Percentiles rank a stretch among this genome's conserved stretches.
Conservation (phyloP, 2,888 invertebrate genomes). For the Ormyrus nitidulus region DNA sequence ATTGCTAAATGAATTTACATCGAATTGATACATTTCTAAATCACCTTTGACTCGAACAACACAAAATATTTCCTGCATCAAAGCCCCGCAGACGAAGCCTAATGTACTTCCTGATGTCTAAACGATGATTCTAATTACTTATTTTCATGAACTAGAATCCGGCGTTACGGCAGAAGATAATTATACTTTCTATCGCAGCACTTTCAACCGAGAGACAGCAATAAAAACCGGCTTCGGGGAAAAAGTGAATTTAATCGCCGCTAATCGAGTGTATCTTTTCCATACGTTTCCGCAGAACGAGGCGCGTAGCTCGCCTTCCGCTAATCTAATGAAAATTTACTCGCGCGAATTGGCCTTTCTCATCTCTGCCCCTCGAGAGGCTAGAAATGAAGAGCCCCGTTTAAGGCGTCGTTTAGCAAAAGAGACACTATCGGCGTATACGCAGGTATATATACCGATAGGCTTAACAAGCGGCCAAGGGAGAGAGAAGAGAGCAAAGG, state of each 20-base stretch:
- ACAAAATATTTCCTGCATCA: neutral
- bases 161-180: no score
- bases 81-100: no score
- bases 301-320: neutral
- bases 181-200: no score
- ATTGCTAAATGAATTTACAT: slow-evolving; percentile 15
- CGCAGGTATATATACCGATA: neutral
- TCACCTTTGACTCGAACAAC: neutral
- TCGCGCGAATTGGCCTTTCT: neutral
- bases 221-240: no score
- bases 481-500: slow-evolving; percentile 1
- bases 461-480: no score
- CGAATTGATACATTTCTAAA: slow-evolving; percentile 15
- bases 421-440: slow-evolving; percentile 5
- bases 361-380: neutral
- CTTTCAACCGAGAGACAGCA: no score
- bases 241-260: no score
- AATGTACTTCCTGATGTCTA: no score
- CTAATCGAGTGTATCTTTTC: no score
- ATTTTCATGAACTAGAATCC: neutral
- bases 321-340: slow-evolving; percentile 39
- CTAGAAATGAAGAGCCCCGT: slow-evolving; percentile 9
- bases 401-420: slow-evolving; percentile 7
- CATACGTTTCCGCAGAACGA: slow-evolving; percentile 11
- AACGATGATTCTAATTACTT: neutral